These are phyloP conservation scores for Platichthys flesus DNA, from an alignment of 2,113 vertebrate species.

Conservation along the genomic window DNA sequence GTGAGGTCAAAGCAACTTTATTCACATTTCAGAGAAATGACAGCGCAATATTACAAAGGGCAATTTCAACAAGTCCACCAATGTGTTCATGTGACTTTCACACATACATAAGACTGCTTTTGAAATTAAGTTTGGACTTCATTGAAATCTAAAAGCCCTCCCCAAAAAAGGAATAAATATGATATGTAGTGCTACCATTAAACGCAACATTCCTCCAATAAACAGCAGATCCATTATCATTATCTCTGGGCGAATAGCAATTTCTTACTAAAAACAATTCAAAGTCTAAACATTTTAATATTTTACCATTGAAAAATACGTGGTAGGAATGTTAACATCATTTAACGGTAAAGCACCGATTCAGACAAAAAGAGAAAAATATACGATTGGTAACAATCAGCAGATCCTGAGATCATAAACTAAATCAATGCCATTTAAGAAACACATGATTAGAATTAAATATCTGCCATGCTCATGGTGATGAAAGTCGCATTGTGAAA, in stretches of 20 bases:
- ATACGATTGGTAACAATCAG: slow-evolving; percentile 4
- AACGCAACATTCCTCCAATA: not conserved
- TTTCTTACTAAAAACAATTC: not conserved
- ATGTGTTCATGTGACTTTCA: slow-evolving; percentile 1
- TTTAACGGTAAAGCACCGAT: slow-evolving; percentile 5
- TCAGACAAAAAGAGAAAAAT: not conserved
- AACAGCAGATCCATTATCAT: not conserved
- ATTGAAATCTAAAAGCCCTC: not conserved
- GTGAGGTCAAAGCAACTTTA: slow-evolving; percentile 55
- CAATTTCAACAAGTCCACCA: slow-evolving; percentile 8
- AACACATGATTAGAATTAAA: slow-evolving; percentile 25
- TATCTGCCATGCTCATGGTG: slow-evolving; percentile 1
- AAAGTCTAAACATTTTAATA: not conserved
- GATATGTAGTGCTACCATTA: slow-evolving; percentile 25
- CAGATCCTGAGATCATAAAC: not conserved
- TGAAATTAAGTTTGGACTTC: not conserved
- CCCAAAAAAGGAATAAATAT: slow-evolving; percentile 1
- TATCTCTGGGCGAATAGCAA: not conserved
- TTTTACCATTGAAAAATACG: slow-evolving; percentile 4
- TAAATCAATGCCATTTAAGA: slow-evolving; percentile 5
- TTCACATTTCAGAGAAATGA: slow-evolving; percentile 32
- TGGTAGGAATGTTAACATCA: slow-evolving; percentile 41
- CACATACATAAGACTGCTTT: not conserved
- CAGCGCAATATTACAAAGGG: not conserved
- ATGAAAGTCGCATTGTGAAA: slow-evolving; percentile 6